phyloP scores from a whole-genome alignment of 2,888 invertebrate species.

The Creontiades dilutus region DNA sequence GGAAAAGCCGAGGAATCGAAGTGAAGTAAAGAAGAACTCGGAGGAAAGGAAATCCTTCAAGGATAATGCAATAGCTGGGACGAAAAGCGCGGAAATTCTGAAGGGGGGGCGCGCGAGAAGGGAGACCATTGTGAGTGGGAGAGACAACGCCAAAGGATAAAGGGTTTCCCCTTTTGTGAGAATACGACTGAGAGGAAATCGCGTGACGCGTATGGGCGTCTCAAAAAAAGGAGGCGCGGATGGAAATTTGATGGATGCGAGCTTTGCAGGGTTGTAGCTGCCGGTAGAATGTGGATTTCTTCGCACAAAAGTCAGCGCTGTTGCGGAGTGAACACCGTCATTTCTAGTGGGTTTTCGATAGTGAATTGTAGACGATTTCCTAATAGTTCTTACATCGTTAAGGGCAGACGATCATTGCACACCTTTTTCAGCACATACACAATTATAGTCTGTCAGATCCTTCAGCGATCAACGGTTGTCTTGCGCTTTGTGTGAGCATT shows the following conservation, averaged over 20 bases:
- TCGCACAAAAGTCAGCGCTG: too few relatives aligned
- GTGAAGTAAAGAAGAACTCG: slow-evolving; percentile 5
- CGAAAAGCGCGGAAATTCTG: slow-evolving; percentile 28
- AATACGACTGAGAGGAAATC: neutral
- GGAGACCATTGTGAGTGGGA: neutral
- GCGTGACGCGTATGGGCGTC: neutral
- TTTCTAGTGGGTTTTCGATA: too few relatives aligned
- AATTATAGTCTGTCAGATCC: too few relatives aligned
- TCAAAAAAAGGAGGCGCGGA: neutral
- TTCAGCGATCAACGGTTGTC: too few relatives aligned
- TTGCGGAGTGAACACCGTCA: too few relatives aligned
- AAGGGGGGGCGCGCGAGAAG: neutral
- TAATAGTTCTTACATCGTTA: too few relatives aligned
- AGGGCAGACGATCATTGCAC: too few relatives aligned
- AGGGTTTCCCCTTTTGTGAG: slow-evolving; percentile 1
- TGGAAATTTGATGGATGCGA: neutral
- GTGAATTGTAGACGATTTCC: too few relatives aligned
- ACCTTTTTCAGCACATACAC: too few relatives aligned
- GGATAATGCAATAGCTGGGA: slow-evolving; percentile 32
- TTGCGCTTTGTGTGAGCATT: too few relatives aligned
- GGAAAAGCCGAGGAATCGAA: slow-evolving; percentile 20
- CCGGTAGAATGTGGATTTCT: neutral
- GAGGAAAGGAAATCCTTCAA: slow-evolving; percentile 14
- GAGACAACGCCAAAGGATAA: neutral
- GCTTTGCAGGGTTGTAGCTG: neutral